Percentiles rank a stretch among this genome's conserved stretches.
phyloP scores from a whole-genome alignment of 2,113 vertebrate genomes.

The Pygoscelis antarcticus region DNA sequence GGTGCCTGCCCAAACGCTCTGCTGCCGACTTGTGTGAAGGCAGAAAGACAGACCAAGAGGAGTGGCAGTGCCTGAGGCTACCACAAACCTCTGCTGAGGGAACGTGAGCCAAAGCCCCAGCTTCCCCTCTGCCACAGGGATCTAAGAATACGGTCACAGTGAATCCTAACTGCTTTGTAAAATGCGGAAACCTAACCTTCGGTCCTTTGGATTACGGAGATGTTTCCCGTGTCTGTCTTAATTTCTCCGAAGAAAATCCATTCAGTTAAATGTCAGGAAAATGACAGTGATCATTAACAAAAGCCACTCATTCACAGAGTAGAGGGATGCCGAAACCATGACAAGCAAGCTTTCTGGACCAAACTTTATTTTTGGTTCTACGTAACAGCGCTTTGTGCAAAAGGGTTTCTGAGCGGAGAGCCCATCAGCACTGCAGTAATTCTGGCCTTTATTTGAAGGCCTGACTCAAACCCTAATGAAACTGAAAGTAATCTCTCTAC shows the following conservation, averaged over 20 bases:
- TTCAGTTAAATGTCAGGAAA: not conserved
- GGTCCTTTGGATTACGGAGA: not conserved
- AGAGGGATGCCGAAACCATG: not conserved
- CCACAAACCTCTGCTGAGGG: not conserved
- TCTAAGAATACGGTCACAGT: not conserved
- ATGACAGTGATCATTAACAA: not conserved
- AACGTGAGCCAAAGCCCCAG: not conserved
- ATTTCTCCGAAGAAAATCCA: not conserved
- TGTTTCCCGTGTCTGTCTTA: not conserved
- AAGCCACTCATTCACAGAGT: not conserved
- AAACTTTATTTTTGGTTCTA: not conserved
- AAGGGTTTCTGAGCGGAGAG: not conserved
- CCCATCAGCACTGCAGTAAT: not conserved
- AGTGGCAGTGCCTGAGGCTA: not conserved
- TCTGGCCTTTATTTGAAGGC: not conserved
- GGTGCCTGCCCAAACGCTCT: not conserved
- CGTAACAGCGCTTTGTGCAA: not conserved
- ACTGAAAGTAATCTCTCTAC: not conserved
- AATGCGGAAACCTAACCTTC: not conserved
- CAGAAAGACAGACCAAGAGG: not conserved
- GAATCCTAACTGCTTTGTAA: not conserved
- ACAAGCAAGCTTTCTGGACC: not conserved
- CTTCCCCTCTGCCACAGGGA: not conserved
- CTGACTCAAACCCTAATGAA: not conserved
- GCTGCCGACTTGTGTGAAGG: not conserved